A percentile compares a stretch with the other conserved stretches of the same genome.
Conservation (phyloP, 2,797 vertebrate genomes). For the Poecilia picta region DNA sequence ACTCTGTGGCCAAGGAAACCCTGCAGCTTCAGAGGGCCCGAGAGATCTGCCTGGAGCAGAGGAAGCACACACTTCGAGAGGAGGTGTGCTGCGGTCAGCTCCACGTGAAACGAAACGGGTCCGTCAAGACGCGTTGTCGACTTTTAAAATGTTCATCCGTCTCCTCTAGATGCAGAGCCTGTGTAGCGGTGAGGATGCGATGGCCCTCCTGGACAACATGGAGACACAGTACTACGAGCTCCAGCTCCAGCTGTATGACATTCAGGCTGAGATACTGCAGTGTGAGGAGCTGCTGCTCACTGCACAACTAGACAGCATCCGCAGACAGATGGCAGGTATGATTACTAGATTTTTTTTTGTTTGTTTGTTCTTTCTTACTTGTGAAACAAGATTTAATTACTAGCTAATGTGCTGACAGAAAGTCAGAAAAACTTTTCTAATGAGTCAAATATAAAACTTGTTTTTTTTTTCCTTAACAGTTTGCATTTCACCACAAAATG, state of each 20-base stretch:
- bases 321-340: constrained; percentile 92
- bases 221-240: constrained; percentile 95
- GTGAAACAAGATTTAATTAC: not conserved
- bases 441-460: not conserved
- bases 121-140: not conserved
- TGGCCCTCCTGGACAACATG: constrained; percentile 90
- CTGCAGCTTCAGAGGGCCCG: constrained; percentile 96
- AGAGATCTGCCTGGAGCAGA: constrained; percentile 97
- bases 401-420: not conserved
- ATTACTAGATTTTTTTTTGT: not conserved
- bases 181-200: constrained; percentile 90
- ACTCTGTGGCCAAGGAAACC: constrained; percentile 95
- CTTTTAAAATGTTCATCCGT: constrained; percentile 7
- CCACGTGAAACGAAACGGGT: not conserved
- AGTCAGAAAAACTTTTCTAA: not conserved
- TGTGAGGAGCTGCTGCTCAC: constrained; percentile 95
- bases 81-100: constrained; percentile 79
- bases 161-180: constrained; percentile 91
- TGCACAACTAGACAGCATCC: constrained; percentile 93
- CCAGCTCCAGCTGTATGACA: constrained; percentile 96
- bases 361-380: not conserved
- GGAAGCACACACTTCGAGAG: constrained; percentile 91
- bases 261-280: constrained; percentile 96
- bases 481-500: not conserved
- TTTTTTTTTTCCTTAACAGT: not conserved